Percentiles rank a stretch among this genome's conserved stretches.
Conservation (phyloP, 2,113 vertebrate genomes). For the Pelodiscus sinensis region DNA sequence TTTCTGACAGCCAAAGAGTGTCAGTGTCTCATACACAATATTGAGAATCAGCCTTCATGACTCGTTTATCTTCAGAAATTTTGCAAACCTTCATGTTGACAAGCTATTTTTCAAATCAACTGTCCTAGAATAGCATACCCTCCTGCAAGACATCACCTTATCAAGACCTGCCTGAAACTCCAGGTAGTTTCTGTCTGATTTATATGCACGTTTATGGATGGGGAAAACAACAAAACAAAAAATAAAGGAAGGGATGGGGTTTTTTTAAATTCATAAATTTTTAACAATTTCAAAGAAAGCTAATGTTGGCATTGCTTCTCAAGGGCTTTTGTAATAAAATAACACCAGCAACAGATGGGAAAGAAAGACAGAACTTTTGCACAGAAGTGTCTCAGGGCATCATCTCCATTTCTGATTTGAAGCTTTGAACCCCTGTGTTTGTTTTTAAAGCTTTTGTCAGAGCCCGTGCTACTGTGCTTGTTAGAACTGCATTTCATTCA, state of each 20-base stretch:
- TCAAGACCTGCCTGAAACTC: background rate
- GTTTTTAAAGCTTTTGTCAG: constrained; percentile 21
- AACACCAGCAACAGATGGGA: background rate
- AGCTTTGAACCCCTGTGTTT: background rate
- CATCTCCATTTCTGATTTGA: background rate
- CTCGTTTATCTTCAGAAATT: constrained; percentile 26
- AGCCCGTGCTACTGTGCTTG: background rate
- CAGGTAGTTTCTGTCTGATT: background rate
- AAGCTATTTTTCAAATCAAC: constrained; percentile 23
- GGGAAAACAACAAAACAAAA: background rate
- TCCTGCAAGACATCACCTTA: background rate
- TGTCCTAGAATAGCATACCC: background rate
- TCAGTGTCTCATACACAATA: constrained; percentile 18
- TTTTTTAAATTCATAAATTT: background rate
- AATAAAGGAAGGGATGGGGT: background rate
- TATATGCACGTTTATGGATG: background rate
- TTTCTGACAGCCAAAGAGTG: background rate
- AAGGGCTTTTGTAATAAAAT: background rate
- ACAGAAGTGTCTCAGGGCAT: background rate
- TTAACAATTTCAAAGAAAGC: background rate
- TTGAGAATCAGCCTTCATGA: constrained; percentile 27
- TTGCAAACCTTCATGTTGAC: background rate
- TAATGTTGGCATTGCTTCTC: background rate
- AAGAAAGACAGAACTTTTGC: background rate
- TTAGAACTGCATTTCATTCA: constrained; percentile 34